Conservation (phyloP, 2,888 invertebrate species). For the Willowsia nigromaculata region DNA sequence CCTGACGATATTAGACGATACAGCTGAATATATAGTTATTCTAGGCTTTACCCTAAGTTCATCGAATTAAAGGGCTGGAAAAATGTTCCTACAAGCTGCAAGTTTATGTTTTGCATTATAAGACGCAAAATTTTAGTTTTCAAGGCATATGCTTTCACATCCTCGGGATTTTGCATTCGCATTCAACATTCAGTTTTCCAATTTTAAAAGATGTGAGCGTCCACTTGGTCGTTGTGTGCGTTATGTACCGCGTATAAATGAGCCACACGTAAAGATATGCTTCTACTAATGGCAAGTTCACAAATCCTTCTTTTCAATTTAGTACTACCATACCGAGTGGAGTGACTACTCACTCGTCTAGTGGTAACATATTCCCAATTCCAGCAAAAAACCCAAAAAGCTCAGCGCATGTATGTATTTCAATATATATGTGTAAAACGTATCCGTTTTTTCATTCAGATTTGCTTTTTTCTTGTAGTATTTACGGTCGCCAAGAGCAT, state of each 20-base stretch:
- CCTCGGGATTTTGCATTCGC: neutral
- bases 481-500: constrained; percentile 55
- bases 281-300: neutral
- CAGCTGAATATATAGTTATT: neutral
- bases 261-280: neutral
- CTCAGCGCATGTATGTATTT: neutral
- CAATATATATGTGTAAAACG: too few relatives aligned
- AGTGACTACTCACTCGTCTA: neutral
- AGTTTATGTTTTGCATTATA: too few relatives aligned
- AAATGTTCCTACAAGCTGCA: too few relatives aligned
- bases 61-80: too few relatives aligned
- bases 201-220: constrained; percentile 8
- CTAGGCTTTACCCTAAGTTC: too few relatives aligned
- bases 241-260: neutral
- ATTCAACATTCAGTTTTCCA: constrained; percentile 5
- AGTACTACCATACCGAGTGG: neutral
- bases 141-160: neutral
- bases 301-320: constrained; percentile 27
- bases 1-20: neutral
- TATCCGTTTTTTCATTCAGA: constrained; percentile 29
- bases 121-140: too few relatives aligned
- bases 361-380: neutral
- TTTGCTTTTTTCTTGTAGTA: neutral
- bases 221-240: neutral
- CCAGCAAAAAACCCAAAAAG: neutral